Conservation (phyloP, 2,797 vertebrate species). For the Petrocephalus schoutedeni region DNA sequence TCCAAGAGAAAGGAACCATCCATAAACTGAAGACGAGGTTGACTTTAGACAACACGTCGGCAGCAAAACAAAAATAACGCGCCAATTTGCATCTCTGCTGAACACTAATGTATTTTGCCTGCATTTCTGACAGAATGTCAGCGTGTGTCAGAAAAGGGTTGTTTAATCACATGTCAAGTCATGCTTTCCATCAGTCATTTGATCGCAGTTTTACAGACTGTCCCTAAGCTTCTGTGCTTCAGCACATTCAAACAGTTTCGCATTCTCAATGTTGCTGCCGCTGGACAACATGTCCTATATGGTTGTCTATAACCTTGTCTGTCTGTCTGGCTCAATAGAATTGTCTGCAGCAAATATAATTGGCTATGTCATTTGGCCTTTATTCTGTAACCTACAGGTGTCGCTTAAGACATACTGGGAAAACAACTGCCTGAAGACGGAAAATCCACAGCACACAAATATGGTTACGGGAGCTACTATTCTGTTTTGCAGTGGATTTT, state of each 20-base stretch:
- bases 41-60: background rate
- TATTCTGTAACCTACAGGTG: background rate
- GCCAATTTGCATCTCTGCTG: background rate
- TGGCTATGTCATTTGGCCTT: background rate
- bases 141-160: background rate
- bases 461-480: background rate
- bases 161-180: conserved; percentile 6
- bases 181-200: background rate
- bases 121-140: conserved; percentile 1
- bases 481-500: background rate
- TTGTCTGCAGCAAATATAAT: background rate
- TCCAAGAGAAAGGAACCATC: background rate
- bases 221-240: background rate
- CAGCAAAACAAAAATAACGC: background rate
- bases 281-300: background rate
- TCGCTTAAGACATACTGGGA: background rate
- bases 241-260: background rate
- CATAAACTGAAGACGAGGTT: background rate
- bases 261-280: background rate
- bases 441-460: background rate
- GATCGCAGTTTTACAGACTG: background rate
- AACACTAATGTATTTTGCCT: background rate
- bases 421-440: background rate
- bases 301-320: background rate
- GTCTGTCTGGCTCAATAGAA: background rate